Evolutionary conservation across 2,113 vertebrate species (phyloP), one percentile per base, ranked within the genome.

Genomic region (Eidolon helvum): DNA sequence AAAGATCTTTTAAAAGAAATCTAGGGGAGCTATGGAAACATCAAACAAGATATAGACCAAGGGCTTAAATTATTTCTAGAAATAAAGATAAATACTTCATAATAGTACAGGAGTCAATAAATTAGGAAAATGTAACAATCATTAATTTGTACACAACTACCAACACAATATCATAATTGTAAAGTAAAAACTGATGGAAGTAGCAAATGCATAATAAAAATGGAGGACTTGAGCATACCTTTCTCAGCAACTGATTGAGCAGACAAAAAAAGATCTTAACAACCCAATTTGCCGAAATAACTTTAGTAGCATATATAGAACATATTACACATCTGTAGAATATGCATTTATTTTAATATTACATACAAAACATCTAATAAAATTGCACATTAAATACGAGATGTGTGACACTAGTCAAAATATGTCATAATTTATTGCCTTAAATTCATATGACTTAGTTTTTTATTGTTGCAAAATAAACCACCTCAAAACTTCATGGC

Each of bases 381-480:
- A 75, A 40, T 45, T 45, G 6, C 7, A 48, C 33, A 65, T 35
- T 30, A n/a, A 53, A 28, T 74, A 2, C 87, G 28, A 79, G 48
- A 1, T 7, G 55, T 33, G 4, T 72, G n/a, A 2, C 0, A 33
- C 21, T 38, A 28, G 3, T 48, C 1, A 53, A 14, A 57, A 53
- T 69, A 38, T 50, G 1, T 22, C 8, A 24, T 50, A 3, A 24
- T 22, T 43, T 22, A 24, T 48, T 40, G 22, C 3, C 35, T 83
- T 65, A 90, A 57, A 68, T 87, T 28, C 11, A 53, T 43, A 35
- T 45, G 21, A 10, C 1, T 79, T 21, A 78, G 19, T 66, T 79
- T 48, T 24, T 8, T 68, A 14, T 65, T 40, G 19, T 6, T 87
- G 7, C 5, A 78, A 74, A 92, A 87, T 7, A 57, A 19, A 57